Evolutionary conservation across 2,888 invertebrate species (phyloP).

Genomic region (Muschampia staudingeri): DNA sequence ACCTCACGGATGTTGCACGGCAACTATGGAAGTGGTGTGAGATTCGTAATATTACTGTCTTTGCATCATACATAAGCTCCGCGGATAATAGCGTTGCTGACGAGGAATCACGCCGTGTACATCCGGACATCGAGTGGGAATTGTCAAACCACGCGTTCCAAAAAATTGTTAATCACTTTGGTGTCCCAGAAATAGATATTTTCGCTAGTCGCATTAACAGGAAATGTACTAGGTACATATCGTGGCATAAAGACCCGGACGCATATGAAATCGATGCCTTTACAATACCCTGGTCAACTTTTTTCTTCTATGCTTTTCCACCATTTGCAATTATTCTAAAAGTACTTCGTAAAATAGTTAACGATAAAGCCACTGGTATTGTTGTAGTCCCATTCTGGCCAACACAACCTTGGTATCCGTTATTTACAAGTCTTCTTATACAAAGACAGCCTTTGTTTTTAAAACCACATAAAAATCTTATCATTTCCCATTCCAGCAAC

Average conservation of each 20-base stretch:
- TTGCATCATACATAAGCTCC: neutral
- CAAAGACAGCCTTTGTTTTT: no score
- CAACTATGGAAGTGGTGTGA: slow-evolving; percentile 60
- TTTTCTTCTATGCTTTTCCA: slow-evolving; percentile 56
- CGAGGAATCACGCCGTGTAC: slow-evolving; percentile 47
- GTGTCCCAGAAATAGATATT: slow-evolving; percentile 63
- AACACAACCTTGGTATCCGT: no score
- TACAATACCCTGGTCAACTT: slow-evolving; percentile 63
- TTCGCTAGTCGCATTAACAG: slow-evolving; percentile 63
- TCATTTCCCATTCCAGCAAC: slow-evolving; percentile 46
- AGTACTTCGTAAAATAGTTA: slow-evolving; percentile 58
- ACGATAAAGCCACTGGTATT: slow-evolving; percentile 63
- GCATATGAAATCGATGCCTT: slow-evolving; percentile 66
- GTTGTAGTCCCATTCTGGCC: slow-evolving; percentile 63
- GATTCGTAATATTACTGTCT: slow-evolving; percentile 26
- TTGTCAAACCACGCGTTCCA: slow-evolving; percentile 33
- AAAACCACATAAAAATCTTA: neutral
- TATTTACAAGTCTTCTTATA: no score
- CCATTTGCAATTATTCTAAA: no score
- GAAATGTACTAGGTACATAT: slow-evolving; percentile 63
- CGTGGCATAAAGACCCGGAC: slow-evolving; percentile 66
- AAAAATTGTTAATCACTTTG: slow-evolving; percentile 45
- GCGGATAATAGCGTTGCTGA: slow-evolving; percentile 35
- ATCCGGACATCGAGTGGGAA: slow-evolving; percentile 58
- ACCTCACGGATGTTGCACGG: slow-evolving; percentile 41